Evolutionary conservation across 2,113 vertebrate species (phyloP), one percentile per base, ranked within the genome.

Genomic region (Oreotrochilus melanogaster): DNA sequence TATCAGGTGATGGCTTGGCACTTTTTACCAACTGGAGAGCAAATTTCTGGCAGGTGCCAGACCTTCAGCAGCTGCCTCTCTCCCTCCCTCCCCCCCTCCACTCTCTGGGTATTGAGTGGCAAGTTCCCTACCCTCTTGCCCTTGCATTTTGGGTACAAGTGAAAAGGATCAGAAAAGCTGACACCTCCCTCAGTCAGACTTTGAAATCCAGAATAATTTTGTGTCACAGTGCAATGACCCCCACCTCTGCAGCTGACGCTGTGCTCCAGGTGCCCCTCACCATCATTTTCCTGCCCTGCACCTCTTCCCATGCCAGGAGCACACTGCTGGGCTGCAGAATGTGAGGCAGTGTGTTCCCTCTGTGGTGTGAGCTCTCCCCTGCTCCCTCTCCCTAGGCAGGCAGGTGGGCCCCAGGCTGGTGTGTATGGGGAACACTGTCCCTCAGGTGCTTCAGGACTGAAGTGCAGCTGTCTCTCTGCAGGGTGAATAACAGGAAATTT

Each of bases 401-500:
- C 5, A 2, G 30, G 47, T 18, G 17, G 74, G 57, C 17, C 56
- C 48, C 47, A 6, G 31, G 42, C 58, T 65, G 43, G 12, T 56
- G 30, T 39, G 53, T 14, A 6, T 33, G 50, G 7, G 19, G n/a
- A 14, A 16, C 3, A 48, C 31, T 17, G 3, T 71, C 76, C 30
- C 73, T 71, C 11, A 43, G 10, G 28, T 18, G 51, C 50, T 42
- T 18, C 11, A 16, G 95, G 84, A 92, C 70, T 74, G 90, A 85
- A 69, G 56, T 57, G 67, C 91, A 88, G 90, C 96, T 97, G 96
- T 97, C 97, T 91, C 60, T 98, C 94, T 79, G 15, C 58, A 9
- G 31, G 18, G 54, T 92, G 89, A 96, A 47, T 74, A 91, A 96
- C 93, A 92, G 89, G 88, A 96, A 95, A 95, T 96, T 74, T 98